Evolutionary conservation across 53 echinoderm and acorn worm species (phyloP).

Genomic region (Arbacia lixula): DNA sequence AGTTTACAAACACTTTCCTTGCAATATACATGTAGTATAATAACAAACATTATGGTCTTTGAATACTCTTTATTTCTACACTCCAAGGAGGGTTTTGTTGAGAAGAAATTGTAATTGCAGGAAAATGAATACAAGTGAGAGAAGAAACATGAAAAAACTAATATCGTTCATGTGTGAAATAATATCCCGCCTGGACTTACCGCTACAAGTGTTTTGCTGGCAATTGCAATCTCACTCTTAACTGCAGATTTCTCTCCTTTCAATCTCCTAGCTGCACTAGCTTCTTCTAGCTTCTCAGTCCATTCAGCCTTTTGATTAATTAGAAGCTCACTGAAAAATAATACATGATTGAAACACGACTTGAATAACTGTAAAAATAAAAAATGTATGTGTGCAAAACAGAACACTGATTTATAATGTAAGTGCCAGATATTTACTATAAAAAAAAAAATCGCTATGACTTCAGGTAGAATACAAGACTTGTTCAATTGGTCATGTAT

Average conservation of each 20-base stretch:
- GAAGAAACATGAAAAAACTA: no score
- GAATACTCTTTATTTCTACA: no score
- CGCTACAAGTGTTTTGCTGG: conserved; percentile 59
- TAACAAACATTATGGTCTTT: no score
- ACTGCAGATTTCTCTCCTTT: conserved; percentile 61
- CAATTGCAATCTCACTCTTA: conserved; percentile 71
- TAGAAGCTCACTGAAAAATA: conserved; percentile 73
- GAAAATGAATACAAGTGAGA: no score
- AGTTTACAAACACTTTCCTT: no score
- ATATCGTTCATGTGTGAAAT: neutral
- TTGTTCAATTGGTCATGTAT: no score
- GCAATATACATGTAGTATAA: no score
- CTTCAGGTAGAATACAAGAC: no score
- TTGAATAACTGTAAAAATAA: neutral
- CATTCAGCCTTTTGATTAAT: conserved; percentile 86
- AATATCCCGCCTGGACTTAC: neutral
- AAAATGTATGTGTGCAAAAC: neutral
- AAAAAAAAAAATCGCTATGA: no score
- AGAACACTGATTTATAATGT: no score
- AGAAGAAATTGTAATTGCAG: neutral
- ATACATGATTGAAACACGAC: neutral
- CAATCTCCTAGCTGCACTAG: conserved; percentile 71
- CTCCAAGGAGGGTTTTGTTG: neutral
- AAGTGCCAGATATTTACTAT: no score
- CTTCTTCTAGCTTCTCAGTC: conserved; percentile 90